Percentiles rank a stretch among this genome's conserved stretches.
Evolutionary conservation across 2,888 invertebrate species (phyloP).

Genomic region (Eurytoma adleriae): DNA sequence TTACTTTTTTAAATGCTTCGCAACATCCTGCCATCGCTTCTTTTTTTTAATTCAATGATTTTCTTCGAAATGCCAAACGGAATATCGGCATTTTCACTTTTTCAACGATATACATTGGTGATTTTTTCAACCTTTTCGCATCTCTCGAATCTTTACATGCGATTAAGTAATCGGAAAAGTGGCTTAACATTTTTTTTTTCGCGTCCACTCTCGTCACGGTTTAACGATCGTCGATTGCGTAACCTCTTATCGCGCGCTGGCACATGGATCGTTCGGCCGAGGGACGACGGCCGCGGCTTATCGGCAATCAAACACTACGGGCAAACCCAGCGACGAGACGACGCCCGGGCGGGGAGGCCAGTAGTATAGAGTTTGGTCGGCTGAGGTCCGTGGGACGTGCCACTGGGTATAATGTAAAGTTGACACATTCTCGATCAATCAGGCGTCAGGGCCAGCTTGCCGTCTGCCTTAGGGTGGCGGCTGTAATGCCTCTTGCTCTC

Average conservation of each 20-base stretch:
- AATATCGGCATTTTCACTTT: background rate
- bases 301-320: conserved; percentile 46
- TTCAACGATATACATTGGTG: background rate
- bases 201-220: background rate
- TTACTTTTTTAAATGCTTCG: too few species aligned
- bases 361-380: background rate
- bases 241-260: conserved; percentile 33
- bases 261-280: conserved; percentile 1
- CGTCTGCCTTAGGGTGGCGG: conserved; percentile 62
- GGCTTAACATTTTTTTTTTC: conserved; percentile 17
- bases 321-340: conserved; percentile 11
- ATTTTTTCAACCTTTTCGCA: too few species aligned
- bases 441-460: conserved; percentile 68
- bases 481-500: conserved; percentile 18
- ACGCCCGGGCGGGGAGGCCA: background rate
- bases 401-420: conserved; percentile 68
- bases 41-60: too few species aligned
- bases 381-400: background rate
- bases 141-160: background rate
- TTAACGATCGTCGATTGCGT: conserved; percentile 33
- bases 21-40: too few species aligned
- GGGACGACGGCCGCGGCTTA: conserved; percentile 20
- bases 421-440: conserved; percentile 75
- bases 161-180: background rate
- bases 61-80: too few species aligned